These are phyloP conservation scores for Scotopteryx bipunctaria DNA, from an alignment of 2,888 invertebrate genomes.

Conservation along the genomic window DNA sequence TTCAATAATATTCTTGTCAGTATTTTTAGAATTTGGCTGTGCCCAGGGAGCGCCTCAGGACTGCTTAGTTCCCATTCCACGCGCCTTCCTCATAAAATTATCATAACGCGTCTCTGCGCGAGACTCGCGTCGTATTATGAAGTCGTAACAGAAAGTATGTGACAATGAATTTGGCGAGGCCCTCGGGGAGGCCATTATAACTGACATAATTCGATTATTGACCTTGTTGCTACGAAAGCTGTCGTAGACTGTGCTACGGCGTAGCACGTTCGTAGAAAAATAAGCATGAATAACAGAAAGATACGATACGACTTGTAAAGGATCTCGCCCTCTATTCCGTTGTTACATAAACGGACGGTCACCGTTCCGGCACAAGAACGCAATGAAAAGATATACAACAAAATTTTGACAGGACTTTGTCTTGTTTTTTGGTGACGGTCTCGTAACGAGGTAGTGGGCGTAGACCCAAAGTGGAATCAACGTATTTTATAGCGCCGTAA, in stretches of 20 bases:
- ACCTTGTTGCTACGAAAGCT: too few relatives aligned
- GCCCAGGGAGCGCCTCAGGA: constrained; percentile 4
- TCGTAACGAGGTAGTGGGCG: background rate
- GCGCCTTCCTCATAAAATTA: constrained; percentile 11
- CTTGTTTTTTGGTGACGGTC: too few relatives aligned
- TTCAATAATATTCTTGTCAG: constrained; percentile 7
- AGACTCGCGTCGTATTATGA: background rate
- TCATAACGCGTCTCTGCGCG: constrained; percentile 12
- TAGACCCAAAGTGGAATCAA: background rate
- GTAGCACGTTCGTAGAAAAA: background rate
- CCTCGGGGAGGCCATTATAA: too few relatives aligned
- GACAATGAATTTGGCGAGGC: too few relatives aligned
- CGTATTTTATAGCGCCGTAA: background rate
- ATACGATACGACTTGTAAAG: background rate
- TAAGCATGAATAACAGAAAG: background rate
- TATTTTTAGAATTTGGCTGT: constrained; percentile 17
- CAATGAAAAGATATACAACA: too few relatives aligned
- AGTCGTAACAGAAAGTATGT: background rate
- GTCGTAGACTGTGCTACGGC: constrained; percentile 2
- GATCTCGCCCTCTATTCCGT: too few relatives aligned
- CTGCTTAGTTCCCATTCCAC: constrained; percentile 17
- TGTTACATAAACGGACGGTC: too few relatives aligned
- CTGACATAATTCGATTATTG: too few relatives aligned
- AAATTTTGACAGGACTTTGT: too few relatives aligned
- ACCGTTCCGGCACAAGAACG: too few relatives aligned